Evolutionary conservation across 2,113 vertebrate genomes (phyloP).

Genomic region (Aegotheles bennettii): DNA sequence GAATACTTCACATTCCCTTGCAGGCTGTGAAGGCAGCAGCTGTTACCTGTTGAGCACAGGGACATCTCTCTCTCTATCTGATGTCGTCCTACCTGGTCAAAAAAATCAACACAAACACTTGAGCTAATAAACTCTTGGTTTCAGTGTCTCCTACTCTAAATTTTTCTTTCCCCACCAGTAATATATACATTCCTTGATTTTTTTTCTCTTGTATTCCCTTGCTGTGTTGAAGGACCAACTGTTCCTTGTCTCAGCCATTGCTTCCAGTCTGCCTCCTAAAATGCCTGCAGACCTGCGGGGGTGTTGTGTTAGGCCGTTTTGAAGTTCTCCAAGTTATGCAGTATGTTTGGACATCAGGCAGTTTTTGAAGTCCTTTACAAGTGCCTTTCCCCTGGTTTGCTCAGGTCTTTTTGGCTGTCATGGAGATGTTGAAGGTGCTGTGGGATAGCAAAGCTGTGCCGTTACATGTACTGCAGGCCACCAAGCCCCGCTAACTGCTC

Average conservation of each 20-base stretch:
- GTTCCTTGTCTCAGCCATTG: not conserved
- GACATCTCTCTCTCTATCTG: not conserved
- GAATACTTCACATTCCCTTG: not conserved
- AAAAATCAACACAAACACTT: not conserved
- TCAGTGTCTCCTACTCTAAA: not conserved
- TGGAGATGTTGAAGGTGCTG: not conserved
- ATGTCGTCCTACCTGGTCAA: not conserved
- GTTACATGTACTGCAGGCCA: accelerated
- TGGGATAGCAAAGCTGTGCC: not conserved
- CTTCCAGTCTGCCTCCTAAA: not conserved
- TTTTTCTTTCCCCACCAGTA: not conserved
- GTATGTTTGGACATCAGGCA: not conserved
- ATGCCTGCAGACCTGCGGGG: not conserved
- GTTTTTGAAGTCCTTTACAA: not conserved
- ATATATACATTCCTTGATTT: not conserved
- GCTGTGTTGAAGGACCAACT: not conserved
- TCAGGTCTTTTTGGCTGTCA: not conserved
- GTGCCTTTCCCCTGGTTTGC: not conserved
- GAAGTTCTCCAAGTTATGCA: not conserved
- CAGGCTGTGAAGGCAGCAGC: not conserved
- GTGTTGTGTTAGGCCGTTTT: not conserved
- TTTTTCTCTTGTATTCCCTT: not conserved
- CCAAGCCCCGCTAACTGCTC: not conserved
- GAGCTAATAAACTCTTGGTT: not conserved
- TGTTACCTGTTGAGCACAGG: not conserved